Conservation (phyloP, 1,140 invertebrate genomes). For the Anagrus nilaparvatae region DNA sequence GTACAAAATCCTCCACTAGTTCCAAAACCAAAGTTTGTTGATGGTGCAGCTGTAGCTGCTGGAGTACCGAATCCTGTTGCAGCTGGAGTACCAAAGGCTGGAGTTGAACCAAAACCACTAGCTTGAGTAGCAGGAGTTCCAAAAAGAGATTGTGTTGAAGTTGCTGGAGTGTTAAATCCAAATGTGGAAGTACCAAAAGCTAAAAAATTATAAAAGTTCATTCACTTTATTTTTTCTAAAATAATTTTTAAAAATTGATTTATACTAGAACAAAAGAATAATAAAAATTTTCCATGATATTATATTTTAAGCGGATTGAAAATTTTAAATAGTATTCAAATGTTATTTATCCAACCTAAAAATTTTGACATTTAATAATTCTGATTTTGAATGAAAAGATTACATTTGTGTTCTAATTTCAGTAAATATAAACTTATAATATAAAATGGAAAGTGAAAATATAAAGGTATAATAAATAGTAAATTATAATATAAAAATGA, state of each 20-base stretch:
- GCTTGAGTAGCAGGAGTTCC: constrained; percentile 33
- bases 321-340: neutral
- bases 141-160: constrained; percentile 29
- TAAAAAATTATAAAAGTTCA: constrained; percentile 5
- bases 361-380: neutral
- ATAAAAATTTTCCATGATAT: neutral
- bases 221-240: too few species aligned
- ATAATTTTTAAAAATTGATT: too few species aligned
- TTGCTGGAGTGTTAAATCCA: constrained; percentile 31
- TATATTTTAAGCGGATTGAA: neutral
- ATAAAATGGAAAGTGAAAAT: too few species aligned
- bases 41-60: constrained; percentile 18
- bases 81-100: constrained; percentile 34
- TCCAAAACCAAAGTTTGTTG: constrained; percentile 36
- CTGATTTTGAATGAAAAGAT: neutral
- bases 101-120: constrained; percentile 31
- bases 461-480: too few species aligned
- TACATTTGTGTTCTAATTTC: too few species aligned
- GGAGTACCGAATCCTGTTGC: constrained; percentile 20
- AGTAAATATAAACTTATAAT: too few species aligned
- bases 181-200: constrained; percentile 32
- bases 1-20: constrained; percentile 17
- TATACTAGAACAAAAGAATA: constrained; percentile 2
- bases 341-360: neutral
- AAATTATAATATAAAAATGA: too few species aligned